A percentile compares a stretch with the other conserved stretches of the same genome.
phyloP scores from a whole-genome alignment of 2,113 vertebrate species.

The Poeciliopsis occidentalis region DNA sequence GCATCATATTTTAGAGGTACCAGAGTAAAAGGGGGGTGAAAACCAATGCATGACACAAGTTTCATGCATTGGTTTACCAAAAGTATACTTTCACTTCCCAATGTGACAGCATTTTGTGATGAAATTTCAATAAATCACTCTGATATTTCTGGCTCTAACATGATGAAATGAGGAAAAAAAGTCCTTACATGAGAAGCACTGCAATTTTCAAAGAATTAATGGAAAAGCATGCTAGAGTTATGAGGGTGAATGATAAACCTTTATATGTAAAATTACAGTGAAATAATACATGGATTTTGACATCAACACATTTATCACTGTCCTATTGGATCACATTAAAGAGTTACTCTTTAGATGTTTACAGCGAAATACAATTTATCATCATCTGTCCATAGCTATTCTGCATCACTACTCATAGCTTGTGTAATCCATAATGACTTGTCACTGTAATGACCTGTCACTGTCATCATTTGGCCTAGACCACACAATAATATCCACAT shows the following conservation, averaged over 20 bases:
- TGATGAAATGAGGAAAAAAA: no score
- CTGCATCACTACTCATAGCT: conserved; percentile 34
- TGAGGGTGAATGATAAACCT: conserved; percentile 31
- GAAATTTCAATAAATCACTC: no score
- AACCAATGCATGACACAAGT: no score
- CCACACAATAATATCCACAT: conserved; percentile 41
- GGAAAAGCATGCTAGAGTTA: conserved; percentile 7
- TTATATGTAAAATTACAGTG: conserved; percentile 14
- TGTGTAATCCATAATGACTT: not conserved
- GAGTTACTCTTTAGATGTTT: not conserved
- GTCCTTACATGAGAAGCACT: not conserved
- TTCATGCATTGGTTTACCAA: no score
- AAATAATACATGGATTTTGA: no score
- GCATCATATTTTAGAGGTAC: no score
- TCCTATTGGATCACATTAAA: not conserved
- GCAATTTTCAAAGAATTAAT: not conserved
- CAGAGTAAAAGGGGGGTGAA: no score
- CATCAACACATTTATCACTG: conserved; percentile 9
- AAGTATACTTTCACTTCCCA: no score
- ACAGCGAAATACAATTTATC: conserved; percentile 23
- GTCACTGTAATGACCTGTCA: conserved; percentile 39
- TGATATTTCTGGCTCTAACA: not conserved
- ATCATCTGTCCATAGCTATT: conserved; percentile 29
- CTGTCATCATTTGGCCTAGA: conserved; percentile 56
- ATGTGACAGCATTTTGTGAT: no score